Evolutionary conservation across 2,113 vertebrate species (phyloP).

Genomic region (Callipepla californica): DNA sequence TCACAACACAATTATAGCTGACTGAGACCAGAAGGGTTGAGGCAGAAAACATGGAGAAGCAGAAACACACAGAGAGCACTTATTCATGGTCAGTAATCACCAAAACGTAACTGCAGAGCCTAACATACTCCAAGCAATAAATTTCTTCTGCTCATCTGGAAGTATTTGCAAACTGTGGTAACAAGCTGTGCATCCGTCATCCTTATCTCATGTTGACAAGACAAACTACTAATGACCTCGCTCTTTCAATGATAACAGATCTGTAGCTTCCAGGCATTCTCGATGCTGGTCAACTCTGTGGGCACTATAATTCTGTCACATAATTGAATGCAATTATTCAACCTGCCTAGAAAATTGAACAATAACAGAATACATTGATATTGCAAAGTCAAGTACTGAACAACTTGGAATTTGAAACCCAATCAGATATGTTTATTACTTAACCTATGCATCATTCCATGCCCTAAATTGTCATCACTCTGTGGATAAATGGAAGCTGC

Average conservation of each 20-base stretch:
- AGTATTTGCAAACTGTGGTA: not conserved
- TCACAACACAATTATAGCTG: fast-evolving
- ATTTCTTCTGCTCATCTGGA: not conserved
- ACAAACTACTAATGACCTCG: not conserved
- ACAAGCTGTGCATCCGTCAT: not conserved
- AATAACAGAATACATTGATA: not conserved
- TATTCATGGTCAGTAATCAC: fast-evolving
- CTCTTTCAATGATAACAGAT: not conserved
- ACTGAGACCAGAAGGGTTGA: not conserved
- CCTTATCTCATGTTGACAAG: not conserved
- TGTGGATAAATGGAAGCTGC: not conserved
- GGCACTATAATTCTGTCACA: not conserved
- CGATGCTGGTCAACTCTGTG: not conserved
- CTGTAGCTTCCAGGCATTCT: not conserved
- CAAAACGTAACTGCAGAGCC: not conserved
- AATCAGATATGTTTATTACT: not conserved
- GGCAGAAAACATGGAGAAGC: not conserved
- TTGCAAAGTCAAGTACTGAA: not conserved
- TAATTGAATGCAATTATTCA: not conserved
- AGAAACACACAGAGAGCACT: not conserved
- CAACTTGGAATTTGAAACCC: not conserved
- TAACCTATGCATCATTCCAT: not conserved
- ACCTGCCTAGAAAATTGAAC: not conserved
- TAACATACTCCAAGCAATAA: not conserved
- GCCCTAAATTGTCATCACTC: not conserved